These are phyloP conservation scores for Dynastes hyllus DNA, from an alignment of 2,888 invertebrate species.

Conservation along the genomic window DNA sequence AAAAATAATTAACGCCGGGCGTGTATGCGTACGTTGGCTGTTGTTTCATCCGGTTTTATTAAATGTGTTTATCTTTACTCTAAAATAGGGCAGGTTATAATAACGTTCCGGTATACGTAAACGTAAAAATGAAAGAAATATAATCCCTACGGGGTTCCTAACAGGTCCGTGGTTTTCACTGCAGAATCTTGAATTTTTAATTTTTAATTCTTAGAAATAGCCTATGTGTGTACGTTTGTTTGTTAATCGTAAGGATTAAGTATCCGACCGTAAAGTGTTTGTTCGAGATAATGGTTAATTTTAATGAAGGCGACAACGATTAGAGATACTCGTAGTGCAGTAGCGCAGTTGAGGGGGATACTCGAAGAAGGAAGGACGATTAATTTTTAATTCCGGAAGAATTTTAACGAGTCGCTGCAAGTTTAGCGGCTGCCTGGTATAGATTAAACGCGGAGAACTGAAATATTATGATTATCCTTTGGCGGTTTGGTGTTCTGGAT, in stretches of 20 bases:
- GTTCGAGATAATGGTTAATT: constrained; percentile 37
- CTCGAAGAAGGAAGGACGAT: background rate
- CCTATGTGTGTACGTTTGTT: constrained; percentile 18
- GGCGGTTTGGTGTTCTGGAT: background rate
- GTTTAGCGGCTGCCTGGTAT: background rate
- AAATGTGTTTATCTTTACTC: constrained; percentile 38
- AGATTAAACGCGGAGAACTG: background rate
- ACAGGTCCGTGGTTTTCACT: background rate
- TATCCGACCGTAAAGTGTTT: constrained; percentile 31
- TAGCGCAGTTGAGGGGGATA: no score
- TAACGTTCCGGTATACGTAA: background rate
- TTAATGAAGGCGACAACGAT: constrained; percentile 14
- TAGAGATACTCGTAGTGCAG: background rate
- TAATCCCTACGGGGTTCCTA: background rate
- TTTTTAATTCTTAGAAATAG: constrained; percentile 39
- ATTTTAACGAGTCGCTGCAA: constrained; percentile 6
- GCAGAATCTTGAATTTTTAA: constrained; percentile 31
- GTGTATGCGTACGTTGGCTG: background rate
- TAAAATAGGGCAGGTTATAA: background rate
- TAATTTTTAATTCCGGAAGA: constrained; percentile 5
- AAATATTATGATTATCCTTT: constrained; percentile 4
- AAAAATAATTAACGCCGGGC: constrained; percentile 35
- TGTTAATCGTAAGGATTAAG: background rate
- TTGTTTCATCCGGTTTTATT: constrained; percentile 21
- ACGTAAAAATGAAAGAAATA: no score